A percentile compares a stretch with the other conserved stretches of the same genome.
phyloP scores from a whole-genome alignment of 2,113 vertebrate species.

The Tricholaema leucomelas region DNA sequence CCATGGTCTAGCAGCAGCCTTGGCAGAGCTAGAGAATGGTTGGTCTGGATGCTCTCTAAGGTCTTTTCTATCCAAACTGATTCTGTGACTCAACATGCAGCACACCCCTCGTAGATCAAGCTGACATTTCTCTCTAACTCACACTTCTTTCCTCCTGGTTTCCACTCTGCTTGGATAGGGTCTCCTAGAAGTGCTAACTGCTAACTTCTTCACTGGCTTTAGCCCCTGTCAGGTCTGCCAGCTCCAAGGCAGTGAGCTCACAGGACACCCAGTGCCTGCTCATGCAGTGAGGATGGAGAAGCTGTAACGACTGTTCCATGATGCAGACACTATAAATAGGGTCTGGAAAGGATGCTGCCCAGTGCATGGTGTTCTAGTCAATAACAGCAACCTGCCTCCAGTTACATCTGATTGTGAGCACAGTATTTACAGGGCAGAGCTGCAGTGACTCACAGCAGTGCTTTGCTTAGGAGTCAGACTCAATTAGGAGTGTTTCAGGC shows the following conservation, averaged over 20 bases:
- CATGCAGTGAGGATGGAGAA: neutral
- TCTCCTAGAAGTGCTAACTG: neutral
- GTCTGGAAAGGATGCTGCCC: neutral
- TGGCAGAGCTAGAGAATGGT: no score
- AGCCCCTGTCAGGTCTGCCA: neutral
- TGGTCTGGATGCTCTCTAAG: no score
- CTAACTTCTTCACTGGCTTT: neutral
- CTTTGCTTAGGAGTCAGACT: neutral
- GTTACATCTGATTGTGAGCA: constrained; percentile 32
- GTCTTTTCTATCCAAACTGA: no score
- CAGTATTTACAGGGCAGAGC: constrained; percentile 13
- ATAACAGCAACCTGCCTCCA: neutral
- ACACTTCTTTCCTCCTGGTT: neutral
- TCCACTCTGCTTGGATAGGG: neutral
- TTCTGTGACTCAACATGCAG: neutral
- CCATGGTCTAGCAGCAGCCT: no score
- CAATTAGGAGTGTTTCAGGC: neutral
- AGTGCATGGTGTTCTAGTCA: neutral
- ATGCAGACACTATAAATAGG: constrained; percentile 20
- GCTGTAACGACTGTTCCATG: neutral
- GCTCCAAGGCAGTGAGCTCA: neutral
- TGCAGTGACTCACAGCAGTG: neutral
- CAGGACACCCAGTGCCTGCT: neutral
- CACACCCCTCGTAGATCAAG: neutral
- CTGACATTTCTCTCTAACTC: neutral